Conservation (phyloP, 2,113 vertebrate genomes). For the Ailurus styani region DNA sequence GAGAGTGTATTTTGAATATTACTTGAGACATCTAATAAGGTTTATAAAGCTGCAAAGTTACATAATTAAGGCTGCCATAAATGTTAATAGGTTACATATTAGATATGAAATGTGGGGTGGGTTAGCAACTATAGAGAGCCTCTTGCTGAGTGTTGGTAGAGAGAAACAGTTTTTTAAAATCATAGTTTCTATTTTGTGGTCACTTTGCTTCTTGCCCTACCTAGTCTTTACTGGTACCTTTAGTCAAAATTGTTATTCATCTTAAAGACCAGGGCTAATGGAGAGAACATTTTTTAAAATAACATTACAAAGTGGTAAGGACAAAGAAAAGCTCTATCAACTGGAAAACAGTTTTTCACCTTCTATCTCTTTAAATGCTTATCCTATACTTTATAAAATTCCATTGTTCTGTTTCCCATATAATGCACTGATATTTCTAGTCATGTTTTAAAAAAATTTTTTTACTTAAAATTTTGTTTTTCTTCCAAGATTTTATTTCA, state of each 20-base stretch:
- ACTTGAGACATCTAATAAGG: not conserved
- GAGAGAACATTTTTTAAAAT: not conserved
- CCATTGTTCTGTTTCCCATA: not conserved
- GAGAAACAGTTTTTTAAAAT: constrained; percentile 18
- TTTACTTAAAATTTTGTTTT: not conserved
- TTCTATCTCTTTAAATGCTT: not conserved
- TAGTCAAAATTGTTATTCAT: constrained; percentile 37
- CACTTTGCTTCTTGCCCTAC: not conserved
- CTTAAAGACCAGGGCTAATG: not conserved
- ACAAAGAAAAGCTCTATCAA: not conserved
- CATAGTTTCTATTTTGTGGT: constrained; percentile 27
- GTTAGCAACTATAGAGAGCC: not conserved
- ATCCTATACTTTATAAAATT: not conserved
- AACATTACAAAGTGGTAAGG: not conserved
- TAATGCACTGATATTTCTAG: not conserved
- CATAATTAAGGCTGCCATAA: not conserved
- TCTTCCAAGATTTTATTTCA: not conserved
- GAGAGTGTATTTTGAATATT: constrained; percentile 41
- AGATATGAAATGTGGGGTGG: not conserved
- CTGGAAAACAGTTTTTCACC: not conserved
- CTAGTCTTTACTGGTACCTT: not conserved
- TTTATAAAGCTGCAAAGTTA: not conserved
- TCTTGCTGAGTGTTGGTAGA: not conserved
- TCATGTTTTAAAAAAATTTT: not conserved
- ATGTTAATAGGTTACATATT: not conserved